These are phyloP conservation scores for Forpus xanthops DNA, from an alignment of 2,797 vertebrate species.

Conservation along the genomic window DNA sequence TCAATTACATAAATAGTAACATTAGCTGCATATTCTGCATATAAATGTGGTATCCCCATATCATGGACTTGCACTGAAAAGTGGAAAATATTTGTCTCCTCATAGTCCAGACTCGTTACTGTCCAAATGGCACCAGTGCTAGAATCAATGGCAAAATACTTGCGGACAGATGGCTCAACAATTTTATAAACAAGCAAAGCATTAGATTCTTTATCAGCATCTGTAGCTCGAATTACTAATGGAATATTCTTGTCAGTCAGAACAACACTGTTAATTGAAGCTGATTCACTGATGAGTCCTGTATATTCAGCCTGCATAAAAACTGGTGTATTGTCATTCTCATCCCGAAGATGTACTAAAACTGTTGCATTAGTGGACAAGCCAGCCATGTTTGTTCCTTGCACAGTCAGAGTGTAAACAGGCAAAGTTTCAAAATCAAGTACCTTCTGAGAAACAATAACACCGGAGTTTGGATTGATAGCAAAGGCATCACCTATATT, in stretches of 20 bases:
- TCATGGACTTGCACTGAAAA: slow-evolving; percentile 98
- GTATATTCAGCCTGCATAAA: slow-evolving; percentile 87
- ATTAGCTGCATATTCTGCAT: slow-evolving; percentile 89
- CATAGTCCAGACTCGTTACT: slow-evolving; percentile 87
- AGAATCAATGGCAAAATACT: slow-evolving; percentile 94
- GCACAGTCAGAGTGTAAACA: slow-evolving; percentile 85
- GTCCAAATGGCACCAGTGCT: slow-evolving; percentile 94
- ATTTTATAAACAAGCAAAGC: slow-evolving; percentile 95
- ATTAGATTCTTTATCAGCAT: slow-evolving; percentile 89
- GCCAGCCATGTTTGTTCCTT: slow-evolving; percentile 97
- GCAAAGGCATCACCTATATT: slow-evolving; percentile 86
- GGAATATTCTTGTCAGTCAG: slow-evolving; percentile 88
- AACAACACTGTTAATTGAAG: slow-evolving; percentile 88
- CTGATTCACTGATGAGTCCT: slow-evolving; percentile 92
- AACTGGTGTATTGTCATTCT: slow-evolving; percentile 92
- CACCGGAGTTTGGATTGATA: slow-evolving; percentile 94
- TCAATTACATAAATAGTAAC: slow-evolving; percentile 93
- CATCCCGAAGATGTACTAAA: slow-evolving; percentile 88
- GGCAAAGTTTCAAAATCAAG: slow-evolving; percentile 90
- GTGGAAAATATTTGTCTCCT: slow-evolving; percentile 85
- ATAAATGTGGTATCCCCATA: slow-evolving; percentile 87
- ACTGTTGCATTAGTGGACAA: slow-evolving; percentile 87
- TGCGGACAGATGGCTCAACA: slow-evolving; percentile 90
- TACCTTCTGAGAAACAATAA: slow-evolving; percentile 85
- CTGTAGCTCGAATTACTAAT: slow-evolving; percentile 90